Base-by-base conservation (phyloP, 2,888 invertebrate genomes). In the Esperia sulphurella region DNA sequence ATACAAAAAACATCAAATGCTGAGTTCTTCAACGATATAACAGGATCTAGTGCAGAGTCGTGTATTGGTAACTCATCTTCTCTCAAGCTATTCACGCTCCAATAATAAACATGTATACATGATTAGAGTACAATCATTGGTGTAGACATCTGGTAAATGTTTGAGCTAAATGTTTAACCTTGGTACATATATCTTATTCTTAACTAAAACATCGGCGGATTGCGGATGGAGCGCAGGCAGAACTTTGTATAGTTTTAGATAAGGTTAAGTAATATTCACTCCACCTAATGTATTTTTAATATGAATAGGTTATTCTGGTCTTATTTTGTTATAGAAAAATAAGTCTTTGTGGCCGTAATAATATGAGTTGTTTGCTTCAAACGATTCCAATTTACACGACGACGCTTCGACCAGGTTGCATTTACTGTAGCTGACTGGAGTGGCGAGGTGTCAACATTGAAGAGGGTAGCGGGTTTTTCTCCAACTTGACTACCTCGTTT, bases 141-240 rank as follows among this genome's bases (percentile, higher is more conserved):
- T 10, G n/a, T 5, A 35, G 35, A 3, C 35, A 47, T 47, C 47
- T 47, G 47, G 30, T 31, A 14, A 43, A 39, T 47, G 47, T 43
- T 31, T 21, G 29, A 29, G 8, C 21, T n/a, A 14, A 30, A 14
- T 43, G 43, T 43, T 39, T 43, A 47, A 39, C 47, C 47, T 47
- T 47, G 47, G 38, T 43, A 38, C 38, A 14, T 42, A 37, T 47
- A n/a, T n/a, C n/a, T 47, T 47, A 43, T 47, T n/a, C 43, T 47
- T 43, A 43, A 21, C 12, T 14, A 29, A 31, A 37, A 43, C 38
- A 43, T 47, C 42, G 33, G 21, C 5, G 21, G 21, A 3, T 21
- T 21, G 35, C 35, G 35, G 29, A 31, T 10, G 39, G 13, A 10
- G 9, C 10, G 14, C 40, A 40, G 40, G 10, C 28, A 21, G 21